Evolutionary conservation across 2,888 invertebrate genomes (phyloP).

Genomic region (Caenorhabditis parvicauda): DNA sequence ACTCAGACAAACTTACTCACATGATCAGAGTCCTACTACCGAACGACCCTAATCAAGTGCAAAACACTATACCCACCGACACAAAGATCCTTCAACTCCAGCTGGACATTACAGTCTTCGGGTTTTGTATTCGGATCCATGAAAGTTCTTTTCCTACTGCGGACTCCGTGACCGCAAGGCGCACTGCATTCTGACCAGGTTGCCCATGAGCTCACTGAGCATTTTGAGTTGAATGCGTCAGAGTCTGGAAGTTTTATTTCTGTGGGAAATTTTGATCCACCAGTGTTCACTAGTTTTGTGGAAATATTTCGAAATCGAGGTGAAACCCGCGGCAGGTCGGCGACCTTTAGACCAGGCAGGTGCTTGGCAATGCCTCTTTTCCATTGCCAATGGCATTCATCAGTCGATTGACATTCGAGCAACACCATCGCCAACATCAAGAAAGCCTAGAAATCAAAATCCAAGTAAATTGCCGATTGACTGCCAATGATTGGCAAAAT

Average conservation of each 20-base stretch:
- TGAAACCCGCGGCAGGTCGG: too few relatives aligned
- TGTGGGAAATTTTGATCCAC: not conserved
- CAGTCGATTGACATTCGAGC: not conserved
- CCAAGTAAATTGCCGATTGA: too few relatives aligned
- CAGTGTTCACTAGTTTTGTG: too few relatives aligned
- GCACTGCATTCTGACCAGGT: conserved; percentile 79
- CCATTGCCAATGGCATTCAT: too few relatives aligned
- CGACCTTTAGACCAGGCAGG: too few relatives aligned
- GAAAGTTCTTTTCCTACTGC: conserved; percentile 71
- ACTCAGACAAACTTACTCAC: too few relatives aligned
- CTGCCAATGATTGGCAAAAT: not conserved
- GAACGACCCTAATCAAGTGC: not conserved
- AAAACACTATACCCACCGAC: conserved; percentile 37
- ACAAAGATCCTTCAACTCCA: conserved; percentile 82
- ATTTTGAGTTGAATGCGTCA: conserved; percentile 66
- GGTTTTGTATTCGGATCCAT: conserved; percentile 23
- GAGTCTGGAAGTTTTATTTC: conserved; percentile 39
- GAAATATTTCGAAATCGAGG: too few relatives aligned
- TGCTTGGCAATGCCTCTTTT: too few relatives aligned
- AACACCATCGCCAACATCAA: too few relatives aligned
- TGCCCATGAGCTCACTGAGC: conserved; percentile 76
- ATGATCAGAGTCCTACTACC: too few relatives aligned
- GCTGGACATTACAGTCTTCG: conserved; percentile 70
- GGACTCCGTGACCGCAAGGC: conserved; percentile 81
- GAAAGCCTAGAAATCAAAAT: too few relatives aligned